Evolutionary conservation across 1,140 invertebrate species (phyloP), one percentile per base, ranked within the genome.

Genomic region (Leptoteleia sp.): DNA sequence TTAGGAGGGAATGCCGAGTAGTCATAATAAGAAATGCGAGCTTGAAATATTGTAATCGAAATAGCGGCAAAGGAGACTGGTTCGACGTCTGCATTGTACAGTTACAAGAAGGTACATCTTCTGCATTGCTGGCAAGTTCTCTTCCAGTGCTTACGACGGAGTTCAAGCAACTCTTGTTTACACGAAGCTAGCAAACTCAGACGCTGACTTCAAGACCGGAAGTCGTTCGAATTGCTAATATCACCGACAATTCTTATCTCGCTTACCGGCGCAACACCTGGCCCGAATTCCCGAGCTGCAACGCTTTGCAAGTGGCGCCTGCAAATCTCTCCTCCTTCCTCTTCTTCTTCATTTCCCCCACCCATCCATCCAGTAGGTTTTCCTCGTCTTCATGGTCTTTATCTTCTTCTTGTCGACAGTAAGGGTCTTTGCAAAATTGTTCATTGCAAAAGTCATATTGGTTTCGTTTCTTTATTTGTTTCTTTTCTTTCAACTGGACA

Each of bases 151-250:
- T 76, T 82, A 19, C 75, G 52, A 19, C 75, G 52, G 82, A 81
- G 86, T 87, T 87, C 85, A 87, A 84, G 78, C 79, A 86, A 88
- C 87, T 86, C 82, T 75, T 81, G 81, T 84, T 84, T 83, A 82
- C 80, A 72, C 61, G 59, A 52, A 61, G 52, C 79, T 65, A 82
- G 57, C 67, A 77, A 64, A 33, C 75, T 48, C 64, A 40, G 61
- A 22, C 55, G 47, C 65, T 35, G 67, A 33, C 64, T 67, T 68
- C 62, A 72, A 82, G 76, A 80, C 85, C 86, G 87, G 87, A 88
- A 88, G 82, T 79, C 76, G 73, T 87, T 88, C 84, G 85, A 87
- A 89, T 87, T 85, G 87, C 83, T 86, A 88, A 89, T 88, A 81
- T 52, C 67, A 15, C 65, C 72, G 31, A 29, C 52, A 75, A 61